Percentiles rank a stretch among this genome's conserved stretches.
phyloP scores from a whole-genome alignment of 2,888 invertebrate species.

The Pachliopta kotzebuea region DNA sequence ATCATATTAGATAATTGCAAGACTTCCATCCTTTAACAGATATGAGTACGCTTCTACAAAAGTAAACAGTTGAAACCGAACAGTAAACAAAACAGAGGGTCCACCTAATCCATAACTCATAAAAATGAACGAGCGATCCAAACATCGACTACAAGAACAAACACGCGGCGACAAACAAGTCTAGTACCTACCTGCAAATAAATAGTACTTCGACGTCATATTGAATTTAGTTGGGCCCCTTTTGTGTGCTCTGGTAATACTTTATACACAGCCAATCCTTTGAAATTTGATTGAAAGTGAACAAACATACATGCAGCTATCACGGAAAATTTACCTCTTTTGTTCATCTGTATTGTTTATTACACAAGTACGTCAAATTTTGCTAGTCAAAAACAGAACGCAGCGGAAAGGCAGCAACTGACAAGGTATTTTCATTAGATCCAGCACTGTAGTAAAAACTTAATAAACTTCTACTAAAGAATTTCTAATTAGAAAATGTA shows the following conservation, averaged over 20 bases:
- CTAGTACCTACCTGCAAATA: slow-evolving; percentile 35
- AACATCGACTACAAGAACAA: slow-evolving; percentile 56
- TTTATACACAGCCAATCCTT: slow-evolving; percentile 28
- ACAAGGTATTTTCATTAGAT: slow-evolving; percentile 76
- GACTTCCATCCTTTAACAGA: neutral
- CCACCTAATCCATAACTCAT: slow-evolving; percentile 75
- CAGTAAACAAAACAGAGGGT: slow-evolving; percentile 56
- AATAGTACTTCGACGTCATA: slow-evolving; percentile 30
- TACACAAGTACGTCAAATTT: slow-evolving; percentile 30
- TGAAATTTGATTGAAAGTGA: slow-evolving; percentile 29
- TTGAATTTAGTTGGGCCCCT: slow-evolving; percentile 30
- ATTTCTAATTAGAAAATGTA: slow-evolving; percentile 80
- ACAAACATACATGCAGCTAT: slow-evolving; percentile 25
- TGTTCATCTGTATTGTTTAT: slow-evolving; percentile 25
- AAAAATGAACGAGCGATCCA: slow-evolving; percentile 68
- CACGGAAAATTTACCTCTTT: slow-evolving; percentile 16
- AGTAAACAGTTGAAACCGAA: slow-evolving; percentile 56
- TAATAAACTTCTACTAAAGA: slow-evolving; percentile 77
- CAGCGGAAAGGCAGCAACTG: slow-evolving; percentile 47
- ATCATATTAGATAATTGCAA: no score
- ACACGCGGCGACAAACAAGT: slow-evolving; percentile 57
- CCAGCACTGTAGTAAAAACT: slow-evolving; percentile 75
- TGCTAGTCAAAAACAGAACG: slow-evolving; percentile 32
- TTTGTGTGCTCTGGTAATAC: slow-evolving; percentile 26
- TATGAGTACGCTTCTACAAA: slow-evolving; percentile 34